Percentiles rank a stretch among this genome's conserved stretches.
Conservation (phyloP, 2,113 vertebrate species). For the Protomyctophum bolini region DNA sequence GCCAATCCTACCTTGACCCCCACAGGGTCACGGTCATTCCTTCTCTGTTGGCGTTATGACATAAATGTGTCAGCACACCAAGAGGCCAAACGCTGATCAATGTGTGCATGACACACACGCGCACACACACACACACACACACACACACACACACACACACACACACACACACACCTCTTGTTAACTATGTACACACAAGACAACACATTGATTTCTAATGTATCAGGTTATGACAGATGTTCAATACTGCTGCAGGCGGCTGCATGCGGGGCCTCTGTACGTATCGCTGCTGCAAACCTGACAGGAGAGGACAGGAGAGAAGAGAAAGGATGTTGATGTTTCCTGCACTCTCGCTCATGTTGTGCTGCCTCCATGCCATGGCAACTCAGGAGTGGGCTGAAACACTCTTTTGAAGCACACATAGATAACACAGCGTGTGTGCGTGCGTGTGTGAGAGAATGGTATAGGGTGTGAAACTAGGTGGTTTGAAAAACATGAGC, state of each 20-base stretch:
- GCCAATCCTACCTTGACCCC: neutral
- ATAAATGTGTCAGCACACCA: constrained; percentile 7
- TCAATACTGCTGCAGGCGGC: constrained; percentile 62
- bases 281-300: constrained; percentile 50
- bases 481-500: too few relatives aligned
- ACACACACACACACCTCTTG: constrained; percentile 5
- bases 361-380: too few relatives aligned
- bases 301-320: constrained; percentile 54
- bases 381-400: too few relatives aligned
- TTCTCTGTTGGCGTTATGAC: too few relatives aligned
- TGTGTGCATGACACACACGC: constrained; percentile 26
- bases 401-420: too few relatives aligned
- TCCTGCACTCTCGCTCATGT: too few relatives aligned
- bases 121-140: neutral
- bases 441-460: too few relatives aligned
- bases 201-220: constrained; percentile 71
- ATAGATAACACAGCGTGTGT: too few relatives aligned
- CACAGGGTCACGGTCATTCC: neutral
- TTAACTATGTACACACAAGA: constrained; percentile 52
- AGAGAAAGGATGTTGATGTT: too few relatives aligned
- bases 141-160: neutral
- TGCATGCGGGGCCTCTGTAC: constrained; percentile 22
- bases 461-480: too few relatives aligned
- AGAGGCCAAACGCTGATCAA: constrained; percentile 49
- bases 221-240: constrained; percentile 72